Conservation (phyloP, 2,888 invertebrate genomes). For the Himalopsyche anomala region DNA sequence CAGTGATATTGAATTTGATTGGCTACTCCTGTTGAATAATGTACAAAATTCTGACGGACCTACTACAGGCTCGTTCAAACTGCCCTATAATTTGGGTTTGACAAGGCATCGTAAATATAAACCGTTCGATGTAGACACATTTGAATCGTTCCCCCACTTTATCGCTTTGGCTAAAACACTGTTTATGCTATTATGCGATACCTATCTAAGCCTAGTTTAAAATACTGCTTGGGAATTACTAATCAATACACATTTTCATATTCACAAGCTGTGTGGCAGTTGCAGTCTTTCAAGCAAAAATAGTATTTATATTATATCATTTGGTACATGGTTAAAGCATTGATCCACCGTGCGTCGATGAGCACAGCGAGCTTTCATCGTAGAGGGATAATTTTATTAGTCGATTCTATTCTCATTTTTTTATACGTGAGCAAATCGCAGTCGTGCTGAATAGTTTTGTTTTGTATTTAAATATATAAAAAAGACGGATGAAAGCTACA, state of each 20-base stretch:
- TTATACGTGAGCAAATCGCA: too few relatives aligned
- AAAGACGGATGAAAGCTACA: too few relatives aligned
- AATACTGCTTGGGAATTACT: not conserved
- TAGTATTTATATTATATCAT: too few relatives aligned
- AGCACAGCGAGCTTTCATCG: too few relatives aligned
- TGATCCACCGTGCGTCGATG: too few relatives aligned
- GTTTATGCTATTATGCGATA: conserved; percentile 25
- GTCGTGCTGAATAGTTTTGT: too few relatives aligned
- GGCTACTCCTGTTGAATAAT: not conserved
- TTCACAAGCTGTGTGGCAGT: not conserved
- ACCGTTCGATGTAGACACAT: conserved; percentile 43
- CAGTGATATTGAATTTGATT: not conserved
- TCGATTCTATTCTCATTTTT: too few relatives aligned
- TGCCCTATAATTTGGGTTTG: conserved; percentile 56
- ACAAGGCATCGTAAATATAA: conserved; percentile 51
- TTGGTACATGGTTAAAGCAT: too few relatives aligned
- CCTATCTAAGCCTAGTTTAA: not conserved
- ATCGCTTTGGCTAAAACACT: not conserved
- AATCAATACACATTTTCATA: conserved; percentile 2
- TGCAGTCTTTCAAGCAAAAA: too few relatives aligned
- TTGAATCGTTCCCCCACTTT: conserved; percentile 39
- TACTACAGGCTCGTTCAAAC: conserved; percentile 42
- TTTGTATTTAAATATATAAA: too few relatives aligned
- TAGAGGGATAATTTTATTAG: too few relatives aligned
- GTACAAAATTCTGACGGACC: conserved; percentile 25